Percentiles rank a stretch among this genome's conserved stretches.
Evolutionary conservation across 2,888 invertebrate genomes (phyloP).

Genomic region (Hipparchia semele): DNA sequence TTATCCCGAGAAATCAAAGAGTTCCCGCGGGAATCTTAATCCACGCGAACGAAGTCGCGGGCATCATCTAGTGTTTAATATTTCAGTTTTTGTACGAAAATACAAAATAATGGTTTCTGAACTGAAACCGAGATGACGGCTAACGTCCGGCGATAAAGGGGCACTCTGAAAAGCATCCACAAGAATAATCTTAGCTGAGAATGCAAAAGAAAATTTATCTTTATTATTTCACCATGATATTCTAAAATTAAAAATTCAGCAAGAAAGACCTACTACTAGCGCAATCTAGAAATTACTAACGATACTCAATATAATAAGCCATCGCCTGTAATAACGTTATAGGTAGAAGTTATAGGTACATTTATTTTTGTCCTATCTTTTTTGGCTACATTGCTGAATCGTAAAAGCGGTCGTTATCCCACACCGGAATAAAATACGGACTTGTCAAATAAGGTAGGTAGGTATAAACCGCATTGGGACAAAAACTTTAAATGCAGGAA

Average conservation of each 20-base stretch:
- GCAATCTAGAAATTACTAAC: no score
- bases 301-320: neutral
- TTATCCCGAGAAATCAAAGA: no score
- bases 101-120: no score
- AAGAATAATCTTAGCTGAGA: neutral
- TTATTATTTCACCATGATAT: neutral
- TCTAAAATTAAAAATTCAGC: neutral
- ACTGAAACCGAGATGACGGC: neutral
- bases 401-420: conserved; percentile 8
- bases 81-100: no score
- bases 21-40: no score
- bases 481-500: conserved; percentile 18
- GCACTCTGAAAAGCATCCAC: neutral
- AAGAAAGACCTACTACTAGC: no score
- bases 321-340: no score
- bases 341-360: neutral
- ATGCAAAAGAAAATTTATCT: neutral
- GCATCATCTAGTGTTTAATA: no score
- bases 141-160: neutral
- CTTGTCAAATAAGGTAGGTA: conserved; percentile 14
- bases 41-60: no score
- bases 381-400: conserved; percentile 13
- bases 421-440: conserved; percentile 6
- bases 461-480: conserved; percentile 14
- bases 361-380: conserved; percentile 10